Percentiles rank a stretch among this genome's conserved stretches.
phyloP scores from a whole-genome alignment of 2,113 vertebrate species.

The Cebus imitator region DNA sequence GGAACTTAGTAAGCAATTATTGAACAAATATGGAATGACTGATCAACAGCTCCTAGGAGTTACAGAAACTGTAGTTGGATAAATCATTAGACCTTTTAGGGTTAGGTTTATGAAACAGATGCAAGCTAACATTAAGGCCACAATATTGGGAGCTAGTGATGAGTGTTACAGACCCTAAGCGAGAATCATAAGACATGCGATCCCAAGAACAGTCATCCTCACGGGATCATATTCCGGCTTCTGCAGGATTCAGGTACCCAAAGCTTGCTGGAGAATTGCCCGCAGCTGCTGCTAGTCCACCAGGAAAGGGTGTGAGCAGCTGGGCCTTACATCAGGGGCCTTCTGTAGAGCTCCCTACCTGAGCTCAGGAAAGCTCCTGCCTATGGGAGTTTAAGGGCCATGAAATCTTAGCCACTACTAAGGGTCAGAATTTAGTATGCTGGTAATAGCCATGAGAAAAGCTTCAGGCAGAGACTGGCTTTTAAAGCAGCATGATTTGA shows the following conservation, averaged over 20 bases:
- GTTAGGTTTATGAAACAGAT: background rate
- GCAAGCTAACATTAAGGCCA: background rate
- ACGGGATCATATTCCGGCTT: background rate
- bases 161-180: background rate
- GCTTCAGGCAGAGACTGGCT: conserved; percentile 20
- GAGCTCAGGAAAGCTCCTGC: background rate
- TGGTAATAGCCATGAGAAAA: conserved; percentile 59
- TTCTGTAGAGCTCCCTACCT: background rate
- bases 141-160: background rate
- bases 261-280: background rate
- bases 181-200: background rate
- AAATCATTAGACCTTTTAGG: background rate
- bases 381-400: background rate
- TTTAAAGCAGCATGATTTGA: conserved; percentile 50
- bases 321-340: background rate
- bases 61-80: background rate
- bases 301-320: background rate
- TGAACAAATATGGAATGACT: background rate
- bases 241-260: background rate
- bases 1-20: conserved; percentile 11
- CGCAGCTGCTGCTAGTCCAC: background rate
- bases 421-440: conserved; percentile 51
- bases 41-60: background rate
- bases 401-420: conserved; percentile 52
- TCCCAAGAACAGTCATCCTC: background rate